A percentile compares a stretch with the other conserved stretches of the same genome.
Conservation (phyloP, 2,113 vertebrate species). For the Coptodon bakossiorum region DNA sequence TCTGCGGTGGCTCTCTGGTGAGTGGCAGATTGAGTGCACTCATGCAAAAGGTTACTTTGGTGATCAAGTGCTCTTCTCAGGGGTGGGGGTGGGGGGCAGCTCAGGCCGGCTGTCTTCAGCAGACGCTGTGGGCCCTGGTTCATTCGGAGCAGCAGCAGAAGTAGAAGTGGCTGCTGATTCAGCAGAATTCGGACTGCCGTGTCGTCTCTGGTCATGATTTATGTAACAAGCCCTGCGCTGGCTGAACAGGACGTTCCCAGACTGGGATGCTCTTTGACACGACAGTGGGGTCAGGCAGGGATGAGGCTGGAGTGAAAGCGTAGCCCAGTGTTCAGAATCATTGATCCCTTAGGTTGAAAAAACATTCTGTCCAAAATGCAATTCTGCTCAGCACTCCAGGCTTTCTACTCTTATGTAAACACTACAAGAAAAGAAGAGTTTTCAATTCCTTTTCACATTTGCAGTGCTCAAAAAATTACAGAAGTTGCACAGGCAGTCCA, state of each 20-base stretch:
- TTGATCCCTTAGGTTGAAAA: background rate
- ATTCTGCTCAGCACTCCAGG: background rate
- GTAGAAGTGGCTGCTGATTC: conserved; percentile 36
- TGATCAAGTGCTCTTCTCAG: conserved; percentile 41
- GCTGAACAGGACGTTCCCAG: background rate
- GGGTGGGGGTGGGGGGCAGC: background rate
- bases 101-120: conserved; percentile 7
- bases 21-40: conserved; percentile 56
- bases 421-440: background rate
- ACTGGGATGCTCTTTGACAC: background rate
- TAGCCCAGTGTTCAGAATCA: background rate
- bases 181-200: conserved; percentile 18
- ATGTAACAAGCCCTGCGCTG: conserved; percentile 27
- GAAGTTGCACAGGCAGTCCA: background rate
- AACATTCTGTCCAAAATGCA: background rate
- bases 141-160: background rate
- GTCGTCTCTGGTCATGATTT: conserved; percentile 39
- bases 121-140: background rate
- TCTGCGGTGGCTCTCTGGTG: conserved; percentile 36
- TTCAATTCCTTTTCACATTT: background rate
- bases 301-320: background rate
- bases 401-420: background rate
- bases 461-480: background rate
- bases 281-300: background rate
- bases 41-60: conserved; percentile 58